Percentiles rank a stretch among this genome's conserved stretches.
Conservation (phyloP, 2,797 vertebrate genomes). For the Glyptemys insculpta region DNA sequence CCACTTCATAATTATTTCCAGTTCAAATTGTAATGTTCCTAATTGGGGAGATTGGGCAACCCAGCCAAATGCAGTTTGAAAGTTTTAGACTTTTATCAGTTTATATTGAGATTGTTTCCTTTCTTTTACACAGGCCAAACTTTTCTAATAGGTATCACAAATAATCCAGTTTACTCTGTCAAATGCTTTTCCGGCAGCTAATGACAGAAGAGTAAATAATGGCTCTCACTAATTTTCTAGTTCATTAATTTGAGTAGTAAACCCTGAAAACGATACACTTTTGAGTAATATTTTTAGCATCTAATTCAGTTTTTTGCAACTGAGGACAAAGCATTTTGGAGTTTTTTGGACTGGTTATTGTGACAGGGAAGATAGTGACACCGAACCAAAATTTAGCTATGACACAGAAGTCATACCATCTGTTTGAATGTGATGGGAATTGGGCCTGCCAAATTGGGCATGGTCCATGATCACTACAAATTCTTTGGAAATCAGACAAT, state of each 20-base stretch:
- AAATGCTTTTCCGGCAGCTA: not conserved
- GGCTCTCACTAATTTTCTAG: not conserved
- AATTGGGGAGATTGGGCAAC: fast-evolving
- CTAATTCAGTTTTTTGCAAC: not conserved
- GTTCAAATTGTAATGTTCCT: not conserved
- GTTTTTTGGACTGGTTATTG: not conserved
- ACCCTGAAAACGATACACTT: not conserved
- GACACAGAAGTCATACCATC: too few relatives aligned
- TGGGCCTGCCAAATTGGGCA: fast-evolving
- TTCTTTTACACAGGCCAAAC: not conserved
- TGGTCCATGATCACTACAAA: not conserved
- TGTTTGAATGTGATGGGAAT: not conserved
- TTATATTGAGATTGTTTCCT: not conserved
- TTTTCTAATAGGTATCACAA: not conserved
- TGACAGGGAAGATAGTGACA: not conserved
- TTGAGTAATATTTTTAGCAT: not conserved
- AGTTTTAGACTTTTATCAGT: not conserved
- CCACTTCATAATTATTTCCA: not conserved
- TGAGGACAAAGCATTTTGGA: not conserved
- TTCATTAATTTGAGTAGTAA: not conserved
- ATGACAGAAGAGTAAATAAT: not conserved
- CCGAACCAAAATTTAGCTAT: too few relatives aligned
- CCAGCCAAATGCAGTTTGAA: not conserved
- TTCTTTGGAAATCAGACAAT: not conserved
- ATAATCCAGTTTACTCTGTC: not conserved